Evolutionary conservation across 2,113 vertebrate genomes (phyloP), one percentile per base, ranked within the genome.

Genomic region (Pseudonaja textilis): DNA sequence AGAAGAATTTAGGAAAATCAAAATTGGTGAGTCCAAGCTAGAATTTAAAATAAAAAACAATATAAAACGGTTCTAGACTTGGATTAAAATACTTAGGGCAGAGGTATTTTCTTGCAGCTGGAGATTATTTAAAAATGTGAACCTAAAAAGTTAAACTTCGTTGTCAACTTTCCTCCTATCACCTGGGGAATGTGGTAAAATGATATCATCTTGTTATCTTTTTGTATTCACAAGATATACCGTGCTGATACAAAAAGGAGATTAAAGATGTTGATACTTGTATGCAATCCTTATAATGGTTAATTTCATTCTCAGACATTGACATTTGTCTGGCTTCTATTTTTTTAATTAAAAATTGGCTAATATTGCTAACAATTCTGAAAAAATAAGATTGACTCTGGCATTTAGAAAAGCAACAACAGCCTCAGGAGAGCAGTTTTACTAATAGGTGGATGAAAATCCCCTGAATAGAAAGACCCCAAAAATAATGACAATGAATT

Each of bases 1-100:
- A 0, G 93, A 93, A 26, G 85, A 88, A n/a, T 81, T 96, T 90
- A 88, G 57, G 89, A 93, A 93, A 92, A 93, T 95, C 93, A 97
- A 95, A 88, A 85, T 57, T 91, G 93, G 97, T 97, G n/a, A 64
- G 95, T 34, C 56, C 3, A 47, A 5, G 1, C 61, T 52, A 59
- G 61, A 39, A 26, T 25, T 56, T 54, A 29, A 59, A 42, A 52
- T 20, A 50, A 34, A 3, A 81, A 81, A 7, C 5, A 22, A 81
- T 81, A 81, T 81, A 39, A 81, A 39, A 22, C 2, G 39, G 10
- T 14, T 23, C 14, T 92, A 29, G 50, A 55, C 7, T 56, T 50
- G 56, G 2, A 56, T 23, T 47, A 47, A 11, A n/a, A 20, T 54
- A n/a, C 20, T 55, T 55, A 54, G 22, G 69, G 54, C 34, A 42